Evolutionary conservation across 2,113 vertebrate species (phyloP), one percentile per base, ranked within the genome.

Genomic region (Neofelis nebulosa): DNA sequence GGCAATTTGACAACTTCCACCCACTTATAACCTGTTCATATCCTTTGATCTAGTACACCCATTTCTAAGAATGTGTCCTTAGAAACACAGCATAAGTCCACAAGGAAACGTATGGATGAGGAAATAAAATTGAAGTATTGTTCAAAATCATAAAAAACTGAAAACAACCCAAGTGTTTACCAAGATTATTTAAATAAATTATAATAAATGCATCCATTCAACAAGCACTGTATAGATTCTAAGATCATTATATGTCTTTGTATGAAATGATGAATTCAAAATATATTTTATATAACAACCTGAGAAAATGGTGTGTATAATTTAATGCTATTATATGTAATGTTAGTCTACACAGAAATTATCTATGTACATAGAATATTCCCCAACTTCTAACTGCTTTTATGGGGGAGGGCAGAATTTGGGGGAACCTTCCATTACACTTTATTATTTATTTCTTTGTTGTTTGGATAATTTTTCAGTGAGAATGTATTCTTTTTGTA

Each of bases 101-200:
- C 12, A 45, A 65, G 79, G 65, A 93, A 57, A 25, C 23, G 33
- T 55, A 41, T 48, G 50, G 27, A 38, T 19, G 57, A 78, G 36
- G n/a, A 83, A 66, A 68, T 88, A 84, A 89, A 96, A 41, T 9
- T 13, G 14, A 95, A 66, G 12, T 23, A 84, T 80, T 91, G 3
- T 73, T 84, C 29, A 94, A 84, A 97, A 73, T 29, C 50, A 68
- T 19, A 65, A 91, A 91, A 82, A 45, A 52, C 73, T 63, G 13
- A 50, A 88, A 86, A 69, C 18, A 73, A 84, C n/a, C 13, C 10
- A 61, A 74, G n/a, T 48, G 27, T 36, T 76, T 13, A 89, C 50
- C 15, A 95, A 93, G 36, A 63, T 92, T 38, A 80, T 61, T 94
- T 79, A 94, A 85, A 80, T 74, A 84, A 68, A 69, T 89, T 89